Base-by-base conservation (phyloP, 2,797 vertebrate genomes). In the Gastrophryne carolinensis region DNA sequence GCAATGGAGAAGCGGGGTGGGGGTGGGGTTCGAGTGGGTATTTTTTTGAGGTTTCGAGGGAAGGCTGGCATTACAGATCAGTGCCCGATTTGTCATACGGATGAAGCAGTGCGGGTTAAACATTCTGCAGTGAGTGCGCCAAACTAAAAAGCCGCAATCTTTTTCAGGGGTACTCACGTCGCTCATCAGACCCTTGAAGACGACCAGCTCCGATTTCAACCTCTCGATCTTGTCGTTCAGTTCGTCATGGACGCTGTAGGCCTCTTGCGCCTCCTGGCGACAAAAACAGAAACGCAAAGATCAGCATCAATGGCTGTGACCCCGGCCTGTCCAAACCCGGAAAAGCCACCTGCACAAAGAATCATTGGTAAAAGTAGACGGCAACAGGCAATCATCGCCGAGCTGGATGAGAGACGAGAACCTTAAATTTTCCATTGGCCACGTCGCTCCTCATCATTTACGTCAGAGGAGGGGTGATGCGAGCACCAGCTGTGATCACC, bases 141-240 rank as follows among this genome's bases (percentile, higher is more conserved):
- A 39, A 10, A 13, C 6, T 8, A 44, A 39, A 17, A 15, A 29
- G 47, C 23, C 3, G 63, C 1, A 17, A 2, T 6, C 3, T 11
- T 4, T 8, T 3, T 2, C 5, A 30, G 50, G 17, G 3, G 79
- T 77, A 95, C 97, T 98, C 89, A 99, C 98, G 24, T 99, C 96
- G 80, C 90, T 96, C 95, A 98, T 96, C 79, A 99, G 93, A 81
- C 96, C 96, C 88, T 97, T 98, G 88, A 97, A 99, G 81, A 99
- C 96, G 82, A 99, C 96, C 5, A 99, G 90, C 72, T 99, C 98
- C 0, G 95, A 93, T 84, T 97, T 98, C 80, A 99, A 90, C 73
- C 93, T 86, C 85, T 98, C 95, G 8, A 99, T 95, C 86, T 97
- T 98, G 84, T 96, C 93, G 0, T 85, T 96, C 75, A 99, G 83